Evolutionary conservation across 1,140 invertebrate genomes (phyloP).

Genomic region (Teleopsis dalmanni): DNA sequence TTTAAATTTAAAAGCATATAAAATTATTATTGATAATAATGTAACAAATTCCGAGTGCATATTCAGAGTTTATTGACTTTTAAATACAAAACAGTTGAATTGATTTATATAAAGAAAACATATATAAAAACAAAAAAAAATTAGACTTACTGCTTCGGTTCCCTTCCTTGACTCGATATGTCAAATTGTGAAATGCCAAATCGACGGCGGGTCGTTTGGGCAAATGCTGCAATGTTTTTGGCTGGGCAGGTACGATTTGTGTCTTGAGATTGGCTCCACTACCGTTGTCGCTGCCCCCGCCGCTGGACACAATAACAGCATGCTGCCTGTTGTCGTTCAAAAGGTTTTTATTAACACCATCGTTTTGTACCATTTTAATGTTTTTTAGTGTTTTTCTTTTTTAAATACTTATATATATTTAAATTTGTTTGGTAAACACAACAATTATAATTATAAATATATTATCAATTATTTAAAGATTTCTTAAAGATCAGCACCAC

Average conservation of each 20-base stretch:
- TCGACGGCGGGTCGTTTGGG: conserved; percentile 79
- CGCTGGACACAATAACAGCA: conserved; percentile 7
- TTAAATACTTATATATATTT: background rate
- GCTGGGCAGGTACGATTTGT: conserved; percentile 52
- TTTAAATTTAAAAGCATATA: too few species aligned
- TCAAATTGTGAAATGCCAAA: conserved; percentile 75
- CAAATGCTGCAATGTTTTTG: conserved; percentile 72
- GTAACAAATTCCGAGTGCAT: too few species aligned
- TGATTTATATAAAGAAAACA: too few species aligned
- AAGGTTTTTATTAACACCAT: conserved; percentile 45
- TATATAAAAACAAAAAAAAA: background rate
- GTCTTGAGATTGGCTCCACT: conserved; percentile 24
- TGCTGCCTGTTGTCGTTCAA: conserved; percentile 45
- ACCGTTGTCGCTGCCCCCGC: conserved; percentile 11
- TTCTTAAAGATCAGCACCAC: too few species aligned
- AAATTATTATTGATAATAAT: too few species aligned
- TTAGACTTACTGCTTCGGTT: conserved; percentile 68
- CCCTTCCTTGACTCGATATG: conserved; percentile 76
- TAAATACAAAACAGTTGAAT: too few species aligned
- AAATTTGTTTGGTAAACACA: conserved; percentile 2
- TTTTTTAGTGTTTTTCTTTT: conserved; percentile 3
- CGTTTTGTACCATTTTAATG: conserved; percentile 41
- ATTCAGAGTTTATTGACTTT: too few species aligned
- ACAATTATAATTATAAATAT: conserved; percentile 1
- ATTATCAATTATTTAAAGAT: too few species aligned